These are phyloP conservation scores for Pseudachorutes palmiensis DNA, from an alignment of 1,140 invertebrate genomes.

Conservation along the genomic window DNA sequence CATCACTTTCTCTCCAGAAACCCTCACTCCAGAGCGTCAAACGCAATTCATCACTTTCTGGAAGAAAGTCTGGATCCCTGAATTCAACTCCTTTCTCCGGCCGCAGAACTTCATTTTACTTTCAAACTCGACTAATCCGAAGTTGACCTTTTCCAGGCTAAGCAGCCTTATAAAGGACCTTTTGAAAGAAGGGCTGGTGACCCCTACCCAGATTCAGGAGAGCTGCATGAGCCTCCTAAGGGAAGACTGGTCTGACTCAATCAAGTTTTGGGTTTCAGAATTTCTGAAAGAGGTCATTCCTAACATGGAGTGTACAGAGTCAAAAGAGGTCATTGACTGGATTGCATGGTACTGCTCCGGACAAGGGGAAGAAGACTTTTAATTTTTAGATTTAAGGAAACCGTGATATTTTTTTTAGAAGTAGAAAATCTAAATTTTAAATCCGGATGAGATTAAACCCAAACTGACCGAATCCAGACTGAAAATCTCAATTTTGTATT, in stretches of 20 bases:
- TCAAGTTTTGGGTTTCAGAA: conserved; percentile 14
- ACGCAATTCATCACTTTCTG: conserved; percentile 43
- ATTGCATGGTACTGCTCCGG: conserved; percentile 28
- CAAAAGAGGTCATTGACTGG: conserved; percentile 36
- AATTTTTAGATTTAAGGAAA: too few species aligned
- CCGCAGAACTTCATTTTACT: conserved; percentile 46
- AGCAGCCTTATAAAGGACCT: conserved; percentile 23
- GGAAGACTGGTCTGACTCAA: conserved; percentile 44
- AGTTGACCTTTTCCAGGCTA: conserved; percentile 25
- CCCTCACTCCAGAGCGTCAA: conserved; percentile 7
- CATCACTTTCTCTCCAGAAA: conserved; percentile 16
- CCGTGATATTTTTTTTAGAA: not conserved
- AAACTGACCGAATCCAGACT: too few species aligned
- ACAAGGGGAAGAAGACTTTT: not conserved
- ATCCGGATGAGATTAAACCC: too few species aligned
- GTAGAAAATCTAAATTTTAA: too few species aligned
- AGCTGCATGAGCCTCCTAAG: conserved; percentile 46
- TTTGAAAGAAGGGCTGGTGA: conserved; percentile 42
- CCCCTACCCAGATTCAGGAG: conserved; percentile 42
- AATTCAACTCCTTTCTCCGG: conserved; percentile 40
- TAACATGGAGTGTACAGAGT: conserved; percentile 3
- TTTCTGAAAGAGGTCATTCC: conserved; percentile 19
- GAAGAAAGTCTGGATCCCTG: conserved; percentile 37
- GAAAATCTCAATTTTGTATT: too few species aligned
- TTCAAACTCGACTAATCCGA: conserved; percentile 37